Evolutionary conservation across 1,140 invertebrate genomes (phyloP), one percentile per base, ranked within the genome.

Genomic region (Aporrectodea caliginosa): DNA sequence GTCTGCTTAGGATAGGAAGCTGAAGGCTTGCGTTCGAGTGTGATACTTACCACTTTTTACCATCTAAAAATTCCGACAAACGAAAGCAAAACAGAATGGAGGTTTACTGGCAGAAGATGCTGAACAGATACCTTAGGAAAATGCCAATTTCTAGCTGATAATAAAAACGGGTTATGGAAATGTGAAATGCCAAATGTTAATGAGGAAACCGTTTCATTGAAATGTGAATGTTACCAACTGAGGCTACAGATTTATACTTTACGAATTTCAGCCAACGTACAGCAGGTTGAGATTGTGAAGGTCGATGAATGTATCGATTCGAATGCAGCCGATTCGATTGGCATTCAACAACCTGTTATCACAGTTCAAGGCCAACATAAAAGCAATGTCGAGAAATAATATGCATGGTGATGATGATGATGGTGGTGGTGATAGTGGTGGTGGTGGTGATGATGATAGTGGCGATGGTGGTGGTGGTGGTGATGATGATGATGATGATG

Each of bases 301-400:
- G 90, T 98, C 96, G 83, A 92, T 92, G 88, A 99, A 99, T 32
- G 95, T 92, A 85, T 98, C 96, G 85, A 93, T 94, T 76, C 95
- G 90, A 78, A 99, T 93, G 89, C 98, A 99, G 6, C 94, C 93
- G 85, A 99, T 97, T 89, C 96, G 94, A 89, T 99, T 99, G 31
- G 97, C 96, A 89, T 99, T 99, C 82, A 99, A 88, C 79, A 99
- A 90, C 76, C 95, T 97, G 90, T n/a, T n/a, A n/a, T n/a, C n/a
- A n/a, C n/a, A n/a, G n/a, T n/a, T n/a, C n/a, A n/a, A n/a, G n/a
- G n/a, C n/a, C n/a, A n/a, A n/a, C n/a, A n/a, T n/a, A n/a, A 58
- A 58, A 58, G 22, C 22, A 58, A 58, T 22, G 22, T 12, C 43
- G 22, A 58, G 43, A 58, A n/a, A n/a, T 22, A 58, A 22, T 22